A percentile compares a stretch with the other conserved stretches of the same genome.
Conservation (phyloP, 2,113 vertebrate species). For the Pseudopipra pipra region DNA sequence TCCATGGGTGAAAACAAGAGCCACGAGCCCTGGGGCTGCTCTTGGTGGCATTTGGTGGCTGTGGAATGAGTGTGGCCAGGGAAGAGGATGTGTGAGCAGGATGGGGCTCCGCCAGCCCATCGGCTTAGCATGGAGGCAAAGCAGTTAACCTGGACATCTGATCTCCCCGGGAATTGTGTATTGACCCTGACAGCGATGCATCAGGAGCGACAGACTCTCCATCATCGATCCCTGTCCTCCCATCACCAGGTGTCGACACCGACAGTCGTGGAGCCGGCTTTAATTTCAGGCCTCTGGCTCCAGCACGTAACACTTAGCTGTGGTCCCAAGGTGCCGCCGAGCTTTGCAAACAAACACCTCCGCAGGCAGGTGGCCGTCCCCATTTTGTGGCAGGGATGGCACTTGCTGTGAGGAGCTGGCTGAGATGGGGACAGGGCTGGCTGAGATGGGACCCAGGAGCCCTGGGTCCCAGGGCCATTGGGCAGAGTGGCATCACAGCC, state of each 20-base stretch:
- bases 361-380: not conserved
- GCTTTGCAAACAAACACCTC: not conserved
- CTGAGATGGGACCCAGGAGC: not conserved
- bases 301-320: not conserved
- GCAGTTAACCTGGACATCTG: slow-evolving; percentile 37
- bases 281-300: slow-evolving; percentile 46
- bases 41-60: not conserved
- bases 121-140: not conserved
- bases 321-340: not conserved
- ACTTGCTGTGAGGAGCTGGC: not conserved
- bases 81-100: not conserved
- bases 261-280: not conserved
- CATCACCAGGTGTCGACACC: slow-evolving; percentile 48
- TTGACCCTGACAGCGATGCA: slow-evolving; percentile 44
- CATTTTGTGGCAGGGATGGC: not conserved
- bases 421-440: not conserved
- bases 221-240: slow-evolving; percentile 37
- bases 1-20: not conserved
- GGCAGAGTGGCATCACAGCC: not conserved
- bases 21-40: not conserved
- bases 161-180: slow-evolving; percentile 22
- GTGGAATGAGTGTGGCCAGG: not conserved
- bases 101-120: not conserved
- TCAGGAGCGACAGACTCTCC: slow-evolving; percentile 43
- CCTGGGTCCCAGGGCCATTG: not conserved